Conservation (phyloP, 2,113 vertebrate species). For the Crotalus horridus region DNA sequence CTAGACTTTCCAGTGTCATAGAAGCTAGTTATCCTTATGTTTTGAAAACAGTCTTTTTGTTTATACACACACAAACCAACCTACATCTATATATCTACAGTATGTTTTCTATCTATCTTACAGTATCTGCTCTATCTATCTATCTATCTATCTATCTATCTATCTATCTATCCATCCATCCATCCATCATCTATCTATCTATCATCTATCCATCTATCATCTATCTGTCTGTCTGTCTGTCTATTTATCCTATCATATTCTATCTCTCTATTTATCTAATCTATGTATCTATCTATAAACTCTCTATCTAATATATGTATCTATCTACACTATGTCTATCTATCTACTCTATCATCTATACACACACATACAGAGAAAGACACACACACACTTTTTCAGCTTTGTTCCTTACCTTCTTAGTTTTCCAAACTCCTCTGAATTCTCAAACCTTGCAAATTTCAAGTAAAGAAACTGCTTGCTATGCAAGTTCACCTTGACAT, state of each 20-base stretch:
- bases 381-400: background rate
- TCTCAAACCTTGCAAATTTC: background rate
- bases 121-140: background rate
- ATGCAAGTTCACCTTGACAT: background rate
- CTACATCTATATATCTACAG: background rate
- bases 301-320: too few species aligned
- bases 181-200: background rate
- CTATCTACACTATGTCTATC: too few species aligned
- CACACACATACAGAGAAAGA: background rate
- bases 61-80: background rate
- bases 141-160: background rate
- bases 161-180: too few species aligned
- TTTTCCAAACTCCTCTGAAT: background rate
- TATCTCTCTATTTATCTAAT: too few species aligned
- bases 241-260: too few species aligned
- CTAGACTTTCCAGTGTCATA: background rate
- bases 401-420: background rate
- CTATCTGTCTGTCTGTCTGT: too few species aligned
- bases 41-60: background rate
- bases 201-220: background rate
- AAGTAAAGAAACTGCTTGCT: background rate
- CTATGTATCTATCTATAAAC: too few species aligned
- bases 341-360: too few species aligned
- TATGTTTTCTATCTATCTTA: background rate
- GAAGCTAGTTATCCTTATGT: background rate